Base-by-base conservation (phyloP, 37 sponge, comb jelly and placozoan species). In the Eunapius fragilis region DNA sequence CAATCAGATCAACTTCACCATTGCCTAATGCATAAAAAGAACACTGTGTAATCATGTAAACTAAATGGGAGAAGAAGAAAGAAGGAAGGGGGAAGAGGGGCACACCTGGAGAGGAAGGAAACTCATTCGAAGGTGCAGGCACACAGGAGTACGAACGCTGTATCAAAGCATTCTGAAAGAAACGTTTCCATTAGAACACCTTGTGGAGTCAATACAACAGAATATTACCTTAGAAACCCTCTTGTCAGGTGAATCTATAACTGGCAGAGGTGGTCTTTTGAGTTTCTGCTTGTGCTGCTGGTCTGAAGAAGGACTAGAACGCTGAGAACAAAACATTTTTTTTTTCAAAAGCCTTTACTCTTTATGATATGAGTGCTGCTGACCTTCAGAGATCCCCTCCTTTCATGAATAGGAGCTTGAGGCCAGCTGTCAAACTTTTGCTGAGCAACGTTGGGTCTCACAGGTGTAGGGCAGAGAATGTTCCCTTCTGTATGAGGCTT, bases 261-360 rank as follows among this genome's bases (percentile, higher is more conserved):
- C 49, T 23, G 88, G 88, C 32, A 88, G 71, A 77, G 88, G 88
- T 31, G 88, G 88, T 25, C 81, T 79, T 49, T 88, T 88, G 25
- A 2, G 68, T 32, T 11, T n/a, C 6, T 17, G 70, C 50, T 49
- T 14, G 3, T 69, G 27, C 19, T 13, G 32, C 2, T 3, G 4
- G 17, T 72, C 69, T 31, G 50, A 24, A 26, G 37, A 74, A 4
- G 89, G 89, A 72, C 89, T 88, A 2, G 84, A 76, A 23, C 83
- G 70, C 89, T 88, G 86, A 2, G 13, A 31, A 45, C 4, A 45
- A 45, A 45, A 45, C 47, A 45, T 9, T 11, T 4, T 45, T 45
- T 11, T 4, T 4, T 45, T 45, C 4, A 45, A 45, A 9, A n/a
- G n/a, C n/a, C n/a, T n/a, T 13, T 80, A 30, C 23, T 23, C 33